Base-by-base conservation (phyloP, 2,888 invertebrate species). In the Ephialtes manifestator region DNA sequence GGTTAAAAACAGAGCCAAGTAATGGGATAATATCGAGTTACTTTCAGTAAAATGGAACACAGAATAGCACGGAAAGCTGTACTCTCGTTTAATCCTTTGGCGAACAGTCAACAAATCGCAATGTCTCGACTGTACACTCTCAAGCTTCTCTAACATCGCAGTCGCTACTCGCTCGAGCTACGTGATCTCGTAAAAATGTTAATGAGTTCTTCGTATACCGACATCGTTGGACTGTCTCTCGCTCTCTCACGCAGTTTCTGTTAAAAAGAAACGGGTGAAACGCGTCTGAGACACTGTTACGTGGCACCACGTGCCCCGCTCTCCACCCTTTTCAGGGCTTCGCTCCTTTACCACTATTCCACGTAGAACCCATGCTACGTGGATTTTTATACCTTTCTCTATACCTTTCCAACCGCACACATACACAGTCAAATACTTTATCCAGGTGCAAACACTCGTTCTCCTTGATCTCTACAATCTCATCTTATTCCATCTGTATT, bases 181-280 rank as follows among this genome's bases (percentile, higher is more conserved):
- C 92, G 92, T 90, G 91, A 92, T 89, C 91, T 92, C 92, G 90
- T 93, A 92, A 93, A 92, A 92, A 92, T 92, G 91, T 93, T 92
- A 93, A 93, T 90, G 89, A 89, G 86, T 81, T 46, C 68, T 79
- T 68, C 78, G 84, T 80, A 82, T 79, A 87, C 80, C 60, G 60
- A 76, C 81, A 79, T 81, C 78, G 88, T 75, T 86, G 72, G 60
- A 85, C 75, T 63, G 63, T 81, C 31, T 84, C 77, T 31, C 71
- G 43, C 28, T 28, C 60, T 18, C 24, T 8, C 78, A 39, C 74
- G 75, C 86, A 43, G 24, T 85, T 84, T 84, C 77, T 83, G 83
- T 87, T 77, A 53, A 24, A 75, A 55, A 76, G 67, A 84, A 85
- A 86, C 15, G 63, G 8, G 31, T 20, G 53, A 55, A 39, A 63